Evolutionary conservation across 2,113 vertebrate genomes (phyloP).

Genomic region (Catharus bicknelli): DNA sequence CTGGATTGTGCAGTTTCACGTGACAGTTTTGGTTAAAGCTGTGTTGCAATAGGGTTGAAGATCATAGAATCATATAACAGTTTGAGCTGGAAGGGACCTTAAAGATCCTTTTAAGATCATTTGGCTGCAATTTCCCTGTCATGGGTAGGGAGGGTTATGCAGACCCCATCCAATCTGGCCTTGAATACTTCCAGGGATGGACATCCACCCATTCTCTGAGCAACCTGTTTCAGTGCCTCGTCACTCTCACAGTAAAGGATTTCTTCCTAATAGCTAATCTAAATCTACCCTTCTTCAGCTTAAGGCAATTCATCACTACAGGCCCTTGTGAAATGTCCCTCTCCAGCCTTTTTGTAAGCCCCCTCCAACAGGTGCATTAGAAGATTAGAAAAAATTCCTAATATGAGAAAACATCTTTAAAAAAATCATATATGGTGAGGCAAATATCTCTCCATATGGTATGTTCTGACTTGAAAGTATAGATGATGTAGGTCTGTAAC

Average conservation of each 20-base stretch:
- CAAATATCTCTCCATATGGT: not conserved
- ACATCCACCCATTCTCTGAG: not conserved
- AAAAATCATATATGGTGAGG: rapidly evolving
- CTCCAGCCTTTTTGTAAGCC: not conserved
- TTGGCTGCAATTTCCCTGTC: not conserved
- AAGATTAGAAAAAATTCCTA: not conserved
- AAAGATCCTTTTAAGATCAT: not conserved
- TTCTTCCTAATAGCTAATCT: not conserved
- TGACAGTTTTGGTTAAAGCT: not conserved
- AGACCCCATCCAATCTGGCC: not conserved
- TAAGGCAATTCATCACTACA: not conserved
- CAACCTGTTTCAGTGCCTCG: not conserved
- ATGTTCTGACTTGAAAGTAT: not conserved
- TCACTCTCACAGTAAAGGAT: not conserved
- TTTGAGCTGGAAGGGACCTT: not conserved
- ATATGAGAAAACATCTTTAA: not conserved
- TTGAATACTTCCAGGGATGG: not conserved
- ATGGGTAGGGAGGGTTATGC: not conserved
- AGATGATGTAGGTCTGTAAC: rapidly evolving
- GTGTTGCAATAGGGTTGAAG: not conserved
- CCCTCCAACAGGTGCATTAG: not conserved
- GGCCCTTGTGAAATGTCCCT: not conserved
- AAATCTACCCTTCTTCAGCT: not conserved
- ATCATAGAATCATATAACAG: not conserved
- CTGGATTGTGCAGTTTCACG: not conserved